Percentiles rank a stretch among this genome's conserved stretches.
Evolutionary conservation across 2,113 vertebrate species (phyloP).

Genomic region (Sphyrna mokarran): DNA sequence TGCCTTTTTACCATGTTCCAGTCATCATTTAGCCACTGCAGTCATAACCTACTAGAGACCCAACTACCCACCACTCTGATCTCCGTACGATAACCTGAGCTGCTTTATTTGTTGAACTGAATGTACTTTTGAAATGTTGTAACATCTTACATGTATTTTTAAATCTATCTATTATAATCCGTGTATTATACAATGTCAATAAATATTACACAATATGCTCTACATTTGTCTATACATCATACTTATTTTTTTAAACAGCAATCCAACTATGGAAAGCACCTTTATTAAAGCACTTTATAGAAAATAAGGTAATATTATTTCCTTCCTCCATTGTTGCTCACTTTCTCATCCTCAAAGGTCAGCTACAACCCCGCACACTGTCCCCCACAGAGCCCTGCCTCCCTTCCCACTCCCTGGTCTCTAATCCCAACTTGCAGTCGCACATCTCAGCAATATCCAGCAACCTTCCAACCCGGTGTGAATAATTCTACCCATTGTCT

Average conservation of each 20-base stretch:
- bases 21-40: neutral
- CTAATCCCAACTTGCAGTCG: too few relatives aligned
- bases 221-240: neutral
- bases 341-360: too few relatives aligned
- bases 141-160: neutral
- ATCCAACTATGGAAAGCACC: neutral
- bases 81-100: neutral
- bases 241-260: neutral
- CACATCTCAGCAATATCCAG: too few relatives aligned
- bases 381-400: too few relatives aligned
- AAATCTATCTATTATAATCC: neutral
- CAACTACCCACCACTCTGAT: neutral
- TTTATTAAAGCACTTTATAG: neutral
- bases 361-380: too few relatives aligned
- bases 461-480: too few relatives aligned
- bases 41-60: neutral
- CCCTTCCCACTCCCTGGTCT: too few relatives aligned
- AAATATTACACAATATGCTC: neutral
- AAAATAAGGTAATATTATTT: neutral
- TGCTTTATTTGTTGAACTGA: neutral
- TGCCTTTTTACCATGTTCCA: neutral
- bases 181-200: neutral
- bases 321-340: neutral
- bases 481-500: neutral
- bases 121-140: neutral